These are phyloP conservation scores for Trimorus sp. DNA, from an alignment of 2,888 invertebrate species.

Conservation along the genomic window DNA sequence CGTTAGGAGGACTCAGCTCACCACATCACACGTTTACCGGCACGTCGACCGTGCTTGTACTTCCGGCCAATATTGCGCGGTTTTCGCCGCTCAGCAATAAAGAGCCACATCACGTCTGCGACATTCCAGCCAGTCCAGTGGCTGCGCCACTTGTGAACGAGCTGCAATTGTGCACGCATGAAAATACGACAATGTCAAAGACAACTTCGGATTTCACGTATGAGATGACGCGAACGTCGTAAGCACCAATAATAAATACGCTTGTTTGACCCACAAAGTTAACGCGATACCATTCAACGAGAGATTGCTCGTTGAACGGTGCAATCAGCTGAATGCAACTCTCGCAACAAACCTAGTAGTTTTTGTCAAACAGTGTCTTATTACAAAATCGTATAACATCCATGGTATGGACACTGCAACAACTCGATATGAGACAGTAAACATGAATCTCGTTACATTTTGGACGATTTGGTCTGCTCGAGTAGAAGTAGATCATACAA, in stretches of 20 bases:
- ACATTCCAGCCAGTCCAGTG: conserved; percentile 60
- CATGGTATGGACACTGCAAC: too few relatives aligned
- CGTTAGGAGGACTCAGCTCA: conserved; percentile 67
- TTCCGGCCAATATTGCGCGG: conserved; percentile 75
- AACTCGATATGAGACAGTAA: too few relatives aligned
- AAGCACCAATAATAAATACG: conserved; percentile 24
- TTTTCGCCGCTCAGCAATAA: conserved; percentile 76
- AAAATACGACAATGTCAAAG: conserved; percentile 54
- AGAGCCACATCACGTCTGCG: conserved; percentile 70
- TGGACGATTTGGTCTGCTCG: too few relatives aligned
- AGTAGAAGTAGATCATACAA: too few relatives aligned
- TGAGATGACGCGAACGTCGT: conserved; percentile 25
- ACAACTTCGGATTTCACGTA: conserved; percentile 54
- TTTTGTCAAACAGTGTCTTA: too few relatives aligned
- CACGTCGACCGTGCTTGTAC: conserved; percentile 67
- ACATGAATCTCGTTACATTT: too few relatives aligned
- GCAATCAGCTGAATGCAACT: too few relatives aligned
- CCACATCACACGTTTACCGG: conserved; percentile 74
- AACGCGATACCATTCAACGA: conserved; percentile 31
- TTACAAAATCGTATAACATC: too few relatives aligned
- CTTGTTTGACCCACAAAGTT: conserved; percentile 9
- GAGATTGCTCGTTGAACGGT: background rate
- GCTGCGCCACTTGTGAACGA: conserved; percentile 31
- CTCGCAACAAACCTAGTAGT: too few relatives aligned
- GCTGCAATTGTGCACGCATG: conserved; percentile 53